A percentile compares a stretch with the other conserved stretches of the same genome.
Evolutionary conservation across 2,888 invertebrate species (phyloP).

Genomic region (Epinotia nisella): DNA sequence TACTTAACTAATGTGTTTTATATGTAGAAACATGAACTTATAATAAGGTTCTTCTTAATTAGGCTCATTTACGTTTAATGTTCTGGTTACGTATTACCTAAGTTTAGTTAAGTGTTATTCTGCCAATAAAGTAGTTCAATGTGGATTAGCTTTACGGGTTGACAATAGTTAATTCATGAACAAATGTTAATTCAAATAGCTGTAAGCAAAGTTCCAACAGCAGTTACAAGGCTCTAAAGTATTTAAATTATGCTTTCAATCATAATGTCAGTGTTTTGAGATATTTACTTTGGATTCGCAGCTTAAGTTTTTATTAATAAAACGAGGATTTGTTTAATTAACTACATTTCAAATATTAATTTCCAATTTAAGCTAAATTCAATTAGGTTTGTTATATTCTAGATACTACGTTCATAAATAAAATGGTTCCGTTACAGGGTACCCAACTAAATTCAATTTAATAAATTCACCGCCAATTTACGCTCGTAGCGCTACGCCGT

Average conservation of each 20-base stretch:
- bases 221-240: background rate
- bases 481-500: no score
- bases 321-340: no score
- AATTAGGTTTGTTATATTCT: no score
- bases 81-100: background rate
- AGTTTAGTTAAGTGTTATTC: background rate
- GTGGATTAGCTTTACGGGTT: background rate
- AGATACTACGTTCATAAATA: background rate
- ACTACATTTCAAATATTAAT: no score
- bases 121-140: no score
- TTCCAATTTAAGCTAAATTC: no score
- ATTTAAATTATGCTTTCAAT: background rate
- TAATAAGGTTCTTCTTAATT: slow-evolving; percentile 6
- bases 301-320: no score
- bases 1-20: slow-evolving; percentile 9
- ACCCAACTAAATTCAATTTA: no score
- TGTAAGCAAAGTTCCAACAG: background rate
- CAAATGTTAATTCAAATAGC: background rate
- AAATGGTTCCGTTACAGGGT: no score
- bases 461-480: no score
- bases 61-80: slow-evolving; percentile 4
- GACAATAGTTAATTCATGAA: background rate
- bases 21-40: slow-evolving; percentile 13
- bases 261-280: no score
- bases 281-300: no score